phyloP scores from a whole-genome alignment of 2,888 invertebrate genomes.

The Drosophila pseudotakahashii region DNA sequence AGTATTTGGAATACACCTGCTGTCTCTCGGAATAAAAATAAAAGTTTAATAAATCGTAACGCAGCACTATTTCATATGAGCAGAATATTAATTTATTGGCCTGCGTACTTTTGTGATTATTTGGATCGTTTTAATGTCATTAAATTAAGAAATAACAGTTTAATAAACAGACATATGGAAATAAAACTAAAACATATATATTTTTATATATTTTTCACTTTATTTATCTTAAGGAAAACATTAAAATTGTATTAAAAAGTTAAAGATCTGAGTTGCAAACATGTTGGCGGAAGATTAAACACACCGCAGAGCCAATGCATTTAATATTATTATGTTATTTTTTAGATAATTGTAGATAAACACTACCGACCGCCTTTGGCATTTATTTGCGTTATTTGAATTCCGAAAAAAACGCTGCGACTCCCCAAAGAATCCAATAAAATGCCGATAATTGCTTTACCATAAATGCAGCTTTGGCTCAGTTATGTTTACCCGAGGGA shows the following conservation, averaged over 20 bases:
- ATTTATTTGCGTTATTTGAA: background rate
- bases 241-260: background rate
- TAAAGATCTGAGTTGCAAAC: background rate
- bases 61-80: too few species aligned
- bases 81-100: too few species aligned
- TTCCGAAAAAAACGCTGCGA: slow-evolving; percentile 1
- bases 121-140: too few species aligned
- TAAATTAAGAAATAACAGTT: background rate
- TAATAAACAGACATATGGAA: background rate
- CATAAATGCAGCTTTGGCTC: slow-evolving; percentile 19
- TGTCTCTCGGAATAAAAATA: too few species aligned
- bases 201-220: too few species aligned
- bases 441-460: slow-evolving; percentile 34
- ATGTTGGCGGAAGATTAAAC: background rate
- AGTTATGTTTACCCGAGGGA: slow-evolving; percentile 19
- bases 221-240: background rate
- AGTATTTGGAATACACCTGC: too few species aligned
- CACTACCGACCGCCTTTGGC: slow-evolving; percentile 14
- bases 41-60: too few species aligned
- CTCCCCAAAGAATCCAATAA: slow-evolving; percentile 29
- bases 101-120: too few species aligned
- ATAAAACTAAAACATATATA: background rate
- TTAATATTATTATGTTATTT: background rate
- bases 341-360: slow-evolving; percentile 30
- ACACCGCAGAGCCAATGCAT: background rate